These are phyloP conservation scores for Hyles lineata DNA, from an alignment of 2,888 invertebrate species.

Conservation along the genomic window DNA sequence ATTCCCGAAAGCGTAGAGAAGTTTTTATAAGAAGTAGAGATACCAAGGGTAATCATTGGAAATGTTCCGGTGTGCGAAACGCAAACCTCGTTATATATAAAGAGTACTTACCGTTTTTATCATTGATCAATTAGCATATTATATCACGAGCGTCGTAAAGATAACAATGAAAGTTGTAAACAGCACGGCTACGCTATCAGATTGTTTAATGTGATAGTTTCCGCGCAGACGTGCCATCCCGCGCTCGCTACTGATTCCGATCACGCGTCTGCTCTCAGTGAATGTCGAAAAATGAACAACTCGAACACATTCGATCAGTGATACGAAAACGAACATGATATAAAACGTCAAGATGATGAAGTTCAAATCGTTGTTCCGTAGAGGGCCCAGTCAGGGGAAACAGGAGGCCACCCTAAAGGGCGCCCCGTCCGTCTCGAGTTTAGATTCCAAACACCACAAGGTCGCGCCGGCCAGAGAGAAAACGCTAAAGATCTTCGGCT, in stretches of 20 bases:
- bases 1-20: not conserved
- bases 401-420: constrained; percentile 83
- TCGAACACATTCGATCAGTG: constrained; percentile 69
- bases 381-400: constrained; percentile 89
- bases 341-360: constrained; percentile 91
- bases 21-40: not conserved
- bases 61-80: not conserved
- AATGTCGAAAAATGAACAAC: constrained; percentile 42
- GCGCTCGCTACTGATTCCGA: constrained; percentile 52
- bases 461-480: constrained; percentile 80
- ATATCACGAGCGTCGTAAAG: constrained; percentile 43
- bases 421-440: constrained; percentile 87
- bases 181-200: constrained; percentile 36
- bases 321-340: constrained; percentile 68
- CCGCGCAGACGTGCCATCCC: constrained; percentile 34
- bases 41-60: not conserved
- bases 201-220: constrained; percentile 41
- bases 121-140: constrained; percentile 48
- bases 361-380: constrained; percentile 96
- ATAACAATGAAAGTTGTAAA: constrained; percentile 42
- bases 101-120: constrained; percentile 40
- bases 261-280: constrained; percentile 43
- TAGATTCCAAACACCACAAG: constrained; percentile 86
- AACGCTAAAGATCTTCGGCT: constrained; percentile 80
- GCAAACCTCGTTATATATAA: constrained; percentile 11